Evolutionary conservation across 1,140 invertebrate species (phyloP), one percentile per base, ranked within the genome.

Genomic region (Drosophila subpulchrella): DNA sequence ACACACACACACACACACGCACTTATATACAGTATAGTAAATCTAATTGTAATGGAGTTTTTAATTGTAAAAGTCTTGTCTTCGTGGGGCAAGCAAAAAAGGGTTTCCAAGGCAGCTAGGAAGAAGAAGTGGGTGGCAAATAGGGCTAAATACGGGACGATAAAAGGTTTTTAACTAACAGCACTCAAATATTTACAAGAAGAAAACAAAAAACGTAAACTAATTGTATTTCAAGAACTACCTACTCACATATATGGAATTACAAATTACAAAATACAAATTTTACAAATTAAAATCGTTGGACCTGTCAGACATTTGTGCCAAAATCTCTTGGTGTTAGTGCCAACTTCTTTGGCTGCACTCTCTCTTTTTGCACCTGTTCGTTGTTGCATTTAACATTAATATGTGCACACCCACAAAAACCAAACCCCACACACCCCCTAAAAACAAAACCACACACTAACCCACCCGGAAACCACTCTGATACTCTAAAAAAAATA

Each of bases 301-400:
- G 66, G 53, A 58, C 53, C 68, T 71, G 68, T 72, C 68, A 65
- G 53, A 75, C 60, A 51, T 58, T 75, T 48, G 74, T 77, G 74
- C 74, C 74, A 77, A 77, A 65, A 63, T 71, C 48, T 71, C 67
- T 71, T 71, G 67, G 67, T 71, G 65, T 42, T 41, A 70, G 62
- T 61, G 81, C 81, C 81, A 85, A 84, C 74, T 58, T 59, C 47
- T 55, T 62, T 82, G 79, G 79, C 79, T 78, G 79, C 79, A 78
- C 80, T 72, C 32, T 47, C 50, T 67, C 57, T 55, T 24, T 55
- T 65, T 70, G 83, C 83, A 89, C 75, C 83, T 77, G 75, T 88
- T 86, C 58, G 79, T 88, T 83, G 83, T 88, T 86, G 83, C 83
- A 86, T 86, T 83, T 86, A 82, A 82, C 62, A 55, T 47, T 70